Conservation (phyloP, 1,140 invertebrate genomes). For the Phortica variegata region DNA sequence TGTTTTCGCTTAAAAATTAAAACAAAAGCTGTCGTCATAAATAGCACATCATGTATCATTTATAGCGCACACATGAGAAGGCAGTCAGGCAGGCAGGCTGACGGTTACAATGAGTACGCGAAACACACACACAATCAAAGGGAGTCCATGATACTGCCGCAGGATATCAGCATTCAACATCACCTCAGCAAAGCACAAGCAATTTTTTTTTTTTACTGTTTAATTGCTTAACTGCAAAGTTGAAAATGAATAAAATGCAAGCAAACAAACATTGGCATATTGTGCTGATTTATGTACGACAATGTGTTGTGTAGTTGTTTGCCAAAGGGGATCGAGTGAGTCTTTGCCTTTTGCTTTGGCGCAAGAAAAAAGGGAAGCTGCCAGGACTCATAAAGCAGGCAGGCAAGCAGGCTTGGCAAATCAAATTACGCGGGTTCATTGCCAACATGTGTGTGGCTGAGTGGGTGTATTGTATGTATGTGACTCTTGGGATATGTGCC, state of each 20-base stretch:
- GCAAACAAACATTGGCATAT: slow-evolving; percentile 56
- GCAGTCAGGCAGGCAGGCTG: too few species aligned
- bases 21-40: slow-evolving; percentile 53
- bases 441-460: slow-evolving; percentile 33
- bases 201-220: slow-evolving; percentile 29
- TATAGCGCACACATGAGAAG: slow-evolving; percentile 36
- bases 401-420: slow-evolving; percentile 21
- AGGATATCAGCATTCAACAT: slow-evolving; percentile 1
- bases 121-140: slow-evolving; percentile 1
- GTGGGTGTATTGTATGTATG: slow-evolving; percentile 4
- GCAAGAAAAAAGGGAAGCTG: too few species aligned
- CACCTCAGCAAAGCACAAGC: slow-evolving; percentile 2
- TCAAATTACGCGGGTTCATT: slow-evolving; percentile 53
- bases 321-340: too few species aligned
- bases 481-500: slow-evolving; percentile 13
- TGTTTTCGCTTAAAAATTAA: slow-evolving; percentile 33
- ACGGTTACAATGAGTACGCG: neutral
- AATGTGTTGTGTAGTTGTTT: slow-evolving; percentile 32
- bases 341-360: too few species aligned
- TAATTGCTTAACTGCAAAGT: slow-evolving; percentile 53
- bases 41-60: slow-evolving; percentile 56
- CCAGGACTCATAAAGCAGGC: too few species aligned
- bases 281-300: slow-evolving; percentile 56
- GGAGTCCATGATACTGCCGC: slow-evolving; percentile 7
- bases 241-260: slow-evolving; percentile 36